Conservation (phyloP, 2,797 vertebrate genomes). For the Aldrovandia affinis region DNA sequence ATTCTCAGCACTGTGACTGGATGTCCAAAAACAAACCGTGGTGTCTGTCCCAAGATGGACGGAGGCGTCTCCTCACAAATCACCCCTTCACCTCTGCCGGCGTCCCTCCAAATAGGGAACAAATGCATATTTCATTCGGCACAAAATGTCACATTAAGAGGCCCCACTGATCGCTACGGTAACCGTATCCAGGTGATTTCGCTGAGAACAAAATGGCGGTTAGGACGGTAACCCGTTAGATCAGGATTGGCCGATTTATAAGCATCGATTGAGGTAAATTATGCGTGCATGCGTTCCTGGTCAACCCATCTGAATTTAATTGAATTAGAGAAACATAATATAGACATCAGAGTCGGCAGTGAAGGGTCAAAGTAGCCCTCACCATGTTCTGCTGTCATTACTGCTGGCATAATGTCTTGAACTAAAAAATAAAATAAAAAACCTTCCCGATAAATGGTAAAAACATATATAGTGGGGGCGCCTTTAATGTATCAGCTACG, state of each 20-base stretch:
- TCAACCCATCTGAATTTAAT: neutral
- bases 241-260: too few species aligned
- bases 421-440: neutral
- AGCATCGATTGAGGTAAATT: slow-evolving; percentile 13
- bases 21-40: slow-evolving; percentile 11
- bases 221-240: too few species aligned
- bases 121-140: neutral
- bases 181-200: neutral
- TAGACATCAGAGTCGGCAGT: neutral
- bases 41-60: neutral
- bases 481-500: neutral
- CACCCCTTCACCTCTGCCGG: neutral
- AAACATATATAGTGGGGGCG: too few species aligned
- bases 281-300: neutral
- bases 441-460: neutral
- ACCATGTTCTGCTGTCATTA: neutral
- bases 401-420: neutral
- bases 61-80: neutral
- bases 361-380: neutral
- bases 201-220: neutral
- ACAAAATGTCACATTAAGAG: neutral
- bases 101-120: neutral
- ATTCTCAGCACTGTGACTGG: slow-evolving; percentile 17
- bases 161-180: neutral
- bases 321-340: neutral